A percentile compares a stretch with the other conserved stretches of the same genome.
phyloP scores from a whole-genome alignment of 2,797 vertebrate genomes.

The Phaenicophaeus curvirostris region DNA sequence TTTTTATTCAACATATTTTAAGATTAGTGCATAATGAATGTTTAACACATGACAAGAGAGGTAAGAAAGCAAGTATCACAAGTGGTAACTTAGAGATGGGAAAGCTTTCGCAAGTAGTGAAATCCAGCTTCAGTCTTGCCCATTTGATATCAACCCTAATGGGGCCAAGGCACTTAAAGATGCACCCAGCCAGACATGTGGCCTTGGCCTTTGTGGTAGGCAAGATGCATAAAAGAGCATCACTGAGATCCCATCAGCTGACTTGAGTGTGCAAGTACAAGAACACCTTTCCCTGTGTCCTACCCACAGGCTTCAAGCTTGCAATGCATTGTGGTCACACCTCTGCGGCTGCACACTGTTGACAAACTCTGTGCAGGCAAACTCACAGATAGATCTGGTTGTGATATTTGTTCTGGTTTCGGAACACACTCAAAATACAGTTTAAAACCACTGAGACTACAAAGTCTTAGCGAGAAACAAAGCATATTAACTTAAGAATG shows the following conservation, averaged over 20 bases:
- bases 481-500: neutral
- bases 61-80: neutral
- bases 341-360: neutral
- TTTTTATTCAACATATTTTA: neutral
- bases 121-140: neutral
- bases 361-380: neutral
- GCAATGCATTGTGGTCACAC: neutral
- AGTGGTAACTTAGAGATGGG: neutral
- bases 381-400: neutral
- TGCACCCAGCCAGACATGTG: neutral
- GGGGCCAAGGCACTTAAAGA: neutral
- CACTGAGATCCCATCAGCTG: neutral
- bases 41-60: neutral
- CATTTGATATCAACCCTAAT: neutral
- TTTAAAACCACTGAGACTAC: neutral
- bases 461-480: neutral
- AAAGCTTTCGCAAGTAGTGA: neutral
- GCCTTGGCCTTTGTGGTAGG: neutral
- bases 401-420: neutral
- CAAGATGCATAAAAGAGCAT: neutral
- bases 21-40: neutral
- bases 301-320: neutral
- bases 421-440: neutral
- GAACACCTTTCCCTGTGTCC: neutral
- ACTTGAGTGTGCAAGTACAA: neutral